phyloP scores from a whole-genome alignment of 2,797 vertebrate species.

The Varecia variegata region DNA sequence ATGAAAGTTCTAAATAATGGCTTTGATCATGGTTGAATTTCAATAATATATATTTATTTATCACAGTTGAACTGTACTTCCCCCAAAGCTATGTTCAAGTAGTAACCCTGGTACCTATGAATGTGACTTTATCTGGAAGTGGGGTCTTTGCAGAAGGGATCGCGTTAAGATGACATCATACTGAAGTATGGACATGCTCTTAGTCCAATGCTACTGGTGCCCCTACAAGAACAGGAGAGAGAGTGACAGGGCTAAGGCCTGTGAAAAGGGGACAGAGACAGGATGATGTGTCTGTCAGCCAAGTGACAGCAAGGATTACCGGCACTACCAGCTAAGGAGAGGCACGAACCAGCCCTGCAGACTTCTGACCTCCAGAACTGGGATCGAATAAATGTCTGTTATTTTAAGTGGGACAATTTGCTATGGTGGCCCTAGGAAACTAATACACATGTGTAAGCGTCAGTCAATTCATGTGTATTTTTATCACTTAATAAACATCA shows the following conservation, averaged over 20 bases:
- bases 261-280: rapidly evolving
- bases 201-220: rapidly evolving
- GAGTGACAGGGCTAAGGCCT: not conserved
- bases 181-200: not conserved
- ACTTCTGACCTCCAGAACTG: not conserved
- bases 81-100: not conserved
- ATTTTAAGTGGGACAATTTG: not conserved
- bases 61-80: not conserved
- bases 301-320: rapidly evolving
- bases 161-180: not conserved
- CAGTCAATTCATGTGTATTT: not conserved
- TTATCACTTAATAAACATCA: not conserved
- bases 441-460: no score
- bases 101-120: not conserved
- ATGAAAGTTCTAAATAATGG: not conserved
- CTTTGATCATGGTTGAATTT: rapidly evolving
- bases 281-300: rapidly evolving
- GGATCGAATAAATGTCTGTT: not conserved
- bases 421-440: not conserved
- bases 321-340: not conserved
- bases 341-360: not conserved
- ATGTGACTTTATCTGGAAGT: not conserved
- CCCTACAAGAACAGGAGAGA: not conserved
- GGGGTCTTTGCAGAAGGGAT: not conserved
- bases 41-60: not conserved